Evolutionary conservation across 2,113 vertebrate genomes (phyloP), one percentile per base, ranked within the genome.

Genomic region (Myocastor coypus): DNA sequence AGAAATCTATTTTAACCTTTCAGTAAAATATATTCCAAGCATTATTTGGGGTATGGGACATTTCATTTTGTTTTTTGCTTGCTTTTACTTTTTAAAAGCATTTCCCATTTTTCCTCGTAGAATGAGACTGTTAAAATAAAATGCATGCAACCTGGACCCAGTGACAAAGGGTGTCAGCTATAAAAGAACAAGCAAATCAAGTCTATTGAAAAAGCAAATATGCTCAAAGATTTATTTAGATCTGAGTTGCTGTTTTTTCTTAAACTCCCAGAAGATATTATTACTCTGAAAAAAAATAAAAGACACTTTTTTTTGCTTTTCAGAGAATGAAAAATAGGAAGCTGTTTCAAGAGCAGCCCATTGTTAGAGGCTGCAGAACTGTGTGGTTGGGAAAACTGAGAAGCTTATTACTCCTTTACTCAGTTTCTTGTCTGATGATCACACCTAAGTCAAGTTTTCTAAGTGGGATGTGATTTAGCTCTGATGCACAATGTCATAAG

Each of bases 131-230:
- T 69, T 81, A 93, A 30, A 75, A 83, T 89, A 77, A 93, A 91
- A 94, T 87, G 5, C 17, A 87, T 12, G 3, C 7, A 16, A 52
- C 57, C 32, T 22, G 83, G 94, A 92, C 75, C 84, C 69, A 92
- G 3, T 22, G 32, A 28, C 34, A 26, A 73, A 14, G n/a, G 30
- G 61, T 75, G 32, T 77, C 92, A 93, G 87, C 61, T 46, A 57
- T 68, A 82, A 40, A 90, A 63, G 28, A 94, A 92, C 95, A 89
- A 66, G 37, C 78, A 92, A 93, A 83, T 77, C 77, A 87, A 89
- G 78, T 59, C 42, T 11, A 71, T 61, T 87, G 69, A 87, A 90
- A 87, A 86, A 37, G 11, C 59, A 73, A 37, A 50, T 66, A 37
- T 40, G 40, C 52, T 91, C 61, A 59, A 11, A 94, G 57, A 96